A percentile compares a stretch with the other conserved stretches of the same genome.
Evolutionary conservation across 2,797 vertebrate genomes (phyloP).

Genomic region (Xenopus petersii): DNA sequence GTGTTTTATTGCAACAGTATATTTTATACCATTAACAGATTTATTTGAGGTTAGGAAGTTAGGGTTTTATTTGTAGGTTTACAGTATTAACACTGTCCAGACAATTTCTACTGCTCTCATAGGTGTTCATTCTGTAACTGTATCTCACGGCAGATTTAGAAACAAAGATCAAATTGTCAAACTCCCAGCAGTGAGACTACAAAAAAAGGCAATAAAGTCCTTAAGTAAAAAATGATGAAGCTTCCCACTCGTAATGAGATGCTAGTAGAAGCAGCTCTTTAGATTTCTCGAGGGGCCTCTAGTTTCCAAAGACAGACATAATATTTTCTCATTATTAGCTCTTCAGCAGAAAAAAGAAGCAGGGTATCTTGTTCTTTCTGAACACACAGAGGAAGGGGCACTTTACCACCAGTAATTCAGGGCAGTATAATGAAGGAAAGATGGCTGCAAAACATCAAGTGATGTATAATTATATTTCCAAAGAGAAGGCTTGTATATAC

Average conservation of each 20-base stretch:
- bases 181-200: slow-evolving; percentile 49
- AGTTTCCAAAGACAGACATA: slow-evolving; percentile 61
- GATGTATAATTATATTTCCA: slow-evolving; percentile 52
- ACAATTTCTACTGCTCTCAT: slow-evolving; percentile 42
- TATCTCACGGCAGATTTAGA: slow-evolving; percentile 48
- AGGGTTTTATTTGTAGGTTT: background rate
- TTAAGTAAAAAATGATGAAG: slow-evolving; percentile 59
- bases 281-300: slow-evolving; percentile 61
- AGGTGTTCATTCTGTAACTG: slow-evolving; percentile 45
- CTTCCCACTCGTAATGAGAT: slow-evolving; percentile 59
- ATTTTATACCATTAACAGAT: background rate
- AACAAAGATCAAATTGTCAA: slow-evolving; percentile 49
- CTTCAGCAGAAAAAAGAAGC: slow-evolving; percentile 56
- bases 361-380: slow-evolving; percentile 51
- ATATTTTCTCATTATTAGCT: slow-evolving; percentile 70
- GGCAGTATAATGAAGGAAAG: slow-evolving; percentile 52
- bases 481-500: slow-evolving; percentile 51
- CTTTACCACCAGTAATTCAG: slow-evolving; percentile 58
- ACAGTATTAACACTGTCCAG: slow-evolving; percentile 38
- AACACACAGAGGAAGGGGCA: slow-evolving; percentile 52
- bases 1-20: background rate
- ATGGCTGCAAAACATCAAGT: slow-evolving; percentile 35
- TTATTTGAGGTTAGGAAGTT: background rate
- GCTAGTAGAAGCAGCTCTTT: slow-evolving; percentile 56
- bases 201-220: slow-evolving; percentile 47